Evolutionary conservation across 2,113 vertebrate genomes (phyloP), one percentile per base, ranked within the genome.

Genomic region (Sapayoa aenigma): DNA sequence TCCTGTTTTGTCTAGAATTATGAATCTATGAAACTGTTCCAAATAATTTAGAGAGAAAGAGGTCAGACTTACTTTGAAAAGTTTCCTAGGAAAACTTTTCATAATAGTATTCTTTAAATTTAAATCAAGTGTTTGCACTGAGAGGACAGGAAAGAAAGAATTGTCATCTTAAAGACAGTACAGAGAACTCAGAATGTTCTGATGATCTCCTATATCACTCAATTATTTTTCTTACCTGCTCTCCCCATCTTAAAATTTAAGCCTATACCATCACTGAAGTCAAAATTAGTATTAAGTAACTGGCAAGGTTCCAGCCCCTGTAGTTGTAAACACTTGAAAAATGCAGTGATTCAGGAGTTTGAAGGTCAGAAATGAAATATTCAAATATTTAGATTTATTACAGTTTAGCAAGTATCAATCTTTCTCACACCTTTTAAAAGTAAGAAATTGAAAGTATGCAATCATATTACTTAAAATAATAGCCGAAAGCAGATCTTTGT

Each of bases 1-100:
- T 97, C 97, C 96, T 98, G 97, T 97, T 97, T 97, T 95, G 96
- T 98, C 97, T 98, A 97, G 98, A 97, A 98, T 98, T 97, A 96
- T 68, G 94, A 97, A 86, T 75, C 88, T 66, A 78, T 55, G 68
- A 94, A 89, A 90, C 46, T 19, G 31, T 79, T 96, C 92, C 94
- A 96, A 93, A 78, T 60, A 94, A 89, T 89, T 85, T 76, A 50
- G 77, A 67, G 87, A 91, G 93, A 94, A 73, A 85, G 47, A 96
- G 76, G 96, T 92, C 87, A 86, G 87, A 96, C 58, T 87, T 59
- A 86, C 74, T 91, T 85, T 69, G 81, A 96, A 62, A 93, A 69
- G 23, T 59, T 80, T 94, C 84, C 94, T 85, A 95, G 24, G 67
- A 83, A 71, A 90, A 46, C 86, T 95, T 78, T 67, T 87, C 37